A percentile compares a stretch with the other conserved stretches of the same genome.
Conservation (phyloP, 2,113 vertebrate species). For the Macroglossus sobrinus region DNA sequence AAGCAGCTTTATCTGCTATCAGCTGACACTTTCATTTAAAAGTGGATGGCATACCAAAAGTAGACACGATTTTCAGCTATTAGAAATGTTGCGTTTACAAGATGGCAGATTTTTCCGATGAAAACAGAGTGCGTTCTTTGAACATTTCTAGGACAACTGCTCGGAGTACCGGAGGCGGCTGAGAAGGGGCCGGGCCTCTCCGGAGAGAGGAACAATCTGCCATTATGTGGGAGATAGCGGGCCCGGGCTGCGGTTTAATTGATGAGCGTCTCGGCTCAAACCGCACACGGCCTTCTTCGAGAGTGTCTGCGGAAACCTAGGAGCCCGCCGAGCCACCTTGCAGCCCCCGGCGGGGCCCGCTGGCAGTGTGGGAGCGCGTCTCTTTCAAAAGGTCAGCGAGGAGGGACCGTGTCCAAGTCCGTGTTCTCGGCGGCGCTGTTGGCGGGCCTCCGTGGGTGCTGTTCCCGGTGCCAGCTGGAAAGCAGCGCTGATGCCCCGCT, state of each 20-base stretch:
- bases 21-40: slow-evolving; percentile 49
- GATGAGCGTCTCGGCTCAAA: not conserved
- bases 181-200: not conserved
- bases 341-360: not conserved
- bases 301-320: slow-evolving; percentile 17
- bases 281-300: not conserved
- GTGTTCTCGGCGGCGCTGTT: not conserved
- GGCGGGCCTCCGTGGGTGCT: not conserved
- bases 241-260: not conserved
- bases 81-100: slow-evolving; percentile 3
- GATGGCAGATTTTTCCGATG: not conserved
- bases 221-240: not conserved
- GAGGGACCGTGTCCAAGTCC: not conserved
- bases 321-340: not conserved
- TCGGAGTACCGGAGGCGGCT: not conserved
- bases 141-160: not conserved
- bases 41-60: slow-evolving; percentile 16
- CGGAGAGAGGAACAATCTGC: slow-evolving; percentile 3
- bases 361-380: not conserved
- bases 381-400: not conserved
- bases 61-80: not conserved
- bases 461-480: not conserved
- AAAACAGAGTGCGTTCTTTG: not conserved
- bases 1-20: slow-evolving; percentile 1
- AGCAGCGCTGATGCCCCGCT: not conserved